Percentiles rank a stretch among this genome's conserved stretches.
These are phyloP conservation scores for Hoplodrina blanda DNA, from an alignment of 2,888 invertebrate species.

Conservation along the genomic window DNA sequence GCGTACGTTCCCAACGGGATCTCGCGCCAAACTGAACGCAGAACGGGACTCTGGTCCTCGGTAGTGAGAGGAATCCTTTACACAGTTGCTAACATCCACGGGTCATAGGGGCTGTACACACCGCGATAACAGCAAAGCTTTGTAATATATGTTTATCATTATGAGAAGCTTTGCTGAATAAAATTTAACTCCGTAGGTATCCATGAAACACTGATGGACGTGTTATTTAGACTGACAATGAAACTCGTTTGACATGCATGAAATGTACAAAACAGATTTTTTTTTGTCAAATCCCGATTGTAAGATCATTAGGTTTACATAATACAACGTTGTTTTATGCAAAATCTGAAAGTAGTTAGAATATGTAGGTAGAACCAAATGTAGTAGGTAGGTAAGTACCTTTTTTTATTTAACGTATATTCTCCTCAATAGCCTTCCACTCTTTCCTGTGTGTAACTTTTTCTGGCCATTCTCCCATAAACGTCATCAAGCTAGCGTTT, in stretches of 20 bases:
- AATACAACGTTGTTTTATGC: no score
- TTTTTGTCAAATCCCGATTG: background rate
- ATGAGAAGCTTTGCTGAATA: slow-evolving; percentile 14
- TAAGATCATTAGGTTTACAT: no score
- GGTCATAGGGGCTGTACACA: slow-evolving; percentile 27
- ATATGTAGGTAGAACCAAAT: no score
- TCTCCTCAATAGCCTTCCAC: no score
- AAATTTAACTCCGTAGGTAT: background rate
- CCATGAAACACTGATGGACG: slow-evolving; percentile 7
- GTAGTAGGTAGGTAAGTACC: no score
- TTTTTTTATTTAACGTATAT: no score
- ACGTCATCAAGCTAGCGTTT: no score
- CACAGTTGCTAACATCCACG: slow-evolving; percentile 21
- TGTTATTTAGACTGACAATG: slow-evolving; percentile 2
- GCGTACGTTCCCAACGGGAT: slow-evolving; percentile 63
- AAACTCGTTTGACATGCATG: background rate
- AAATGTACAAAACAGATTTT: background rate
- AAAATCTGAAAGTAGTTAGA: no score
- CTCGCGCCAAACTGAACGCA: slow-evolving; percentile 68
- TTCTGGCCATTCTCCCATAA: no score
- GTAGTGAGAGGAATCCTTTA: slow-evolving; percentile 44
- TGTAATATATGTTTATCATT: slow-evolving; percentile 17
- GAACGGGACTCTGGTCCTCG: slow-evolving; percentile 44
- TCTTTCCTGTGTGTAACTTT: no score
- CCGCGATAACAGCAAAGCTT: slow-evolving; percentile 36